phyloP scores from a whole-genome alignment of 2,797 vertebrate species.

The Rallus crepitans region DNA sequence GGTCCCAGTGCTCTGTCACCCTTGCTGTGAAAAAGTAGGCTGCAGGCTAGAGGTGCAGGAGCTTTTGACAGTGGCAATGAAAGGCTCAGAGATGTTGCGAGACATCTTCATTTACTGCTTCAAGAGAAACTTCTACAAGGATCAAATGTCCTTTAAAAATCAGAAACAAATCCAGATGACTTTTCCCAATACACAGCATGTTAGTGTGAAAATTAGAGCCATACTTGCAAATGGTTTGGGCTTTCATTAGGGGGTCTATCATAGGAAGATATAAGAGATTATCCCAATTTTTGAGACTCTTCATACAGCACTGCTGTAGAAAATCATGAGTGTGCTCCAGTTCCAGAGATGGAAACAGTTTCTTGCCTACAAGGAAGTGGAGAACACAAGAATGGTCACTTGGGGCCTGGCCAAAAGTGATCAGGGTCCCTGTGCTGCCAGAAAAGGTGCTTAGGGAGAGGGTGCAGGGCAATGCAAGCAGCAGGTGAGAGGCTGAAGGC shows the following conservation, averaged over 20 bases:
- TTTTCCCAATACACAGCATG: neutral
- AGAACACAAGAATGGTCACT: neutral
- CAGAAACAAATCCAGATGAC: neutral
- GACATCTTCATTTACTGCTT: neutral
- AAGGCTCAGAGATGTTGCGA: neutral
- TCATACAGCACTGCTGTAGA: neutral
- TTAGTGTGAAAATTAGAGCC: neutral
- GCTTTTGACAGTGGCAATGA: fast-evolving
- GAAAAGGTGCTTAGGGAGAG: neutral
- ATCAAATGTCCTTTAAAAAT: neutral
- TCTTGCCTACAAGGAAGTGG: neutral
- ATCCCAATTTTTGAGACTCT: neutral
- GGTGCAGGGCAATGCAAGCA: neutral
- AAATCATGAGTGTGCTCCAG: neutral
- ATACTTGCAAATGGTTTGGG: neutral
- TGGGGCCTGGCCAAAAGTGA: neutral
- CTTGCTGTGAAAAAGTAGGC: no score
- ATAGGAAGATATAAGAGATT: neutral
- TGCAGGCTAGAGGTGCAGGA: neutral
- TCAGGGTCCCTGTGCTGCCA: fast-evolving
- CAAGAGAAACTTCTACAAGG: neutral
- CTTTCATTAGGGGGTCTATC: neutral
- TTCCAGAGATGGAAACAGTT: neutral
- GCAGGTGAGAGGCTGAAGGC: neutral
- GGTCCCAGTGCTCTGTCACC: no score